A percentile compares a stretch with the other conserved stretches of the same genome.
These are phyloP conservation scores for Nasonia vitripennis DNA, from an alignment of 1,140 invertebrate genomes.

Conservation along the genomic window DNA sequence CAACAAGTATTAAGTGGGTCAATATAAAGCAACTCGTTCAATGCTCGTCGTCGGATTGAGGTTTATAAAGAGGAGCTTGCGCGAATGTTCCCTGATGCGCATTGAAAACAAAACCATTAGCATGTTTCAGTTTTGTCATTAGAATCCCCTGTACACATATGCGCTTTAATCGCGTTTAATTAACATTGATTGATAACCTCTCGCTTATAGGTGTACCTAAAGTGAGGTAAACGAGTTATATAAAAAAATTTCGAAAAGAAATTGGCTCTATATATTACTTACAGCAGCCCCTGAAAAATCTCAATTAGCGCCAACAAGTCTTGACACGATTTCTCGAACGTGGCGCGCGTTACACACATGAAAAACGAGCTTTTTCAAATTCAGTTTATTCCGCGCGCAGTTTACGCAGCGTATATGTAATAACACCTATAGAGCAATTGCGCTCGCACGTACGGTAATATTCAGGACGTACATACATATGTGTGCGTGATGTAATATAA, in stretches of 20 bases:
- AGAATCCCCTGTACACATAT: background rate
- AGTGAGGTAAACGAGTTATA: no score
- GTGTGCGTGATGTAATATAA: background rate
- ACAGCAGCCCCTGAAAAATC: no score
- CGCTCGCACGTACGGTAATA: background rate
- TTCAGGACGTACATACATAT: background rate
- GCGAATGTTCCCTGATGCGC: background rate
- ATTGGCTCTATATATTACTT: no score
- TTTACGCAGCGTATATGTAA: background rate
- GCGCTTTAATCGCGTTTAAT: background rate
- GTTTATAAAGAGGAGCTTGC: slow-evolving; percentile 7
- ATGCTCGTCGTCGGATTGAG: background rate
- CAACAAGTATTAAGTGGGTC: slow-evolving; percentile 31
- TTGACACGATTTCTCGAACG: background rate
- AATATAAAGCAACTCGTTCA: slow-evolving; percentile 15
- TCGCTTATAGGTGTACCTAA: no score
- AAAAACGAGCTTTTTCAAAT: background rate
- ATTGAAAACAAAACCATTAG: slow-evolving; percentile 19
- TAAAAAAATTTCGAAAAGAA: no score
- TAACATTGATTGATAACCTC: background rate
- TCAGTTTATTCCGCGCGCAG: background rate
- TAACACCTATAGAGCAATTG: background rate
- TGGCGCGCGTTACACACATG: background rate
- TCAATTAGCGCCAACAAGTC: background rate
- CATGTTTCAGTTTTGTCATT: background rate